These are phyloP conservation scores for Esox niger DNA, from an alignment of 2,113 vertebrate genomes.

Conservation along the genomic window DNA sequence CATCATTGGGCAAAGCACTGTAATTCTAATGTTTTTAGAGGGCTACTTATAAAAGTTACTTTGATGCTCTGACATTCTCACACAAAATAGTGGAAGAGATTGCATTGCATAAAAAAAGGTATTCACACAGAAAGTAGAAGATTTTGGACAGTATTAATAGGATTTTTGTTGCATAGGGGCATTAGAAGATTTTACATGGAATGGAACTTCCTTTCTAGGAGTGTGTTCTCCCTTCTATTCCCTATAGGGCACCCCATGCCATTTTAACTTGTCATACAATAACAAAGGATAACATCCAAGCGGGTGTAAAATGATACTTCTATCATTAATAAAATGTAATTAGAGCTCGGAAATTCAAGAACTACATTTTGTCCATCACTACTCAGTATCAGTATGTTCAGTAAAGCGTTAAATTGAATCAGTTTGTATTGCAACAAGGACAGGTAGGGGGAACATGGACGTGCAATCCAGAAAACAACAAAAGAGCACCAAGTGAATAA, in stretches of 20 bases:
- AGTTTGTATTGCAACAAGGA: slow-evolving; percentile 28
- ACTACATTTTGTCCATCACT: slow-evolving; percentile 15
- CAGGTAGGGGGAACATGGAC: slow-evolving; percentile 25
- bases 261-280: background rate
- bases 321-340: background rate
- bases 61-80: slow-evolving; percentile 20
- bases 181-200: background rate
- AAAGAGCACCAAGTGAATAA: slow-evolving; percentile 16
- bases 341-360: background rate
- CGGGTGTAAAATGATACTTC: background rate
- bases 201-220: background rate
- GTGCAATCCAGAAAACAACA: slow-evolving; percentile 22
- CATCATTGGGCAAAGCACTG: slow-evolving; percentile 30
- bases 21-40: slow-evolving; percentile 29
- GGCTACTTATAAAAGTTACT: slow-evolving; percentile 26
- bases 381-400: slow-evolving; percentile 31
- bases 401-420: slow-evolving; percentile 53
- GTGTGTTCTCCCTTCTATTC: no score
- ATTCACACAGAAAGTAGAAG: background rate
- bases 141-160: background rate
- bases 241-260: background rate
- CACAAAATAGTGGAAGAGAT: slow-evolving; percentile 15
- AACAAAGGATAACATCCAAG: background rate
- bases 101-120: background rate
- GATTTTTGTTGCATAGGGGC: background rate